Percentiles rank a stretch among this genome's conserved stretches.
phyloP scores from a whole-genome alignment of 2,888 invertebrate genomes.

The Stratiomys singularior region DNA sequence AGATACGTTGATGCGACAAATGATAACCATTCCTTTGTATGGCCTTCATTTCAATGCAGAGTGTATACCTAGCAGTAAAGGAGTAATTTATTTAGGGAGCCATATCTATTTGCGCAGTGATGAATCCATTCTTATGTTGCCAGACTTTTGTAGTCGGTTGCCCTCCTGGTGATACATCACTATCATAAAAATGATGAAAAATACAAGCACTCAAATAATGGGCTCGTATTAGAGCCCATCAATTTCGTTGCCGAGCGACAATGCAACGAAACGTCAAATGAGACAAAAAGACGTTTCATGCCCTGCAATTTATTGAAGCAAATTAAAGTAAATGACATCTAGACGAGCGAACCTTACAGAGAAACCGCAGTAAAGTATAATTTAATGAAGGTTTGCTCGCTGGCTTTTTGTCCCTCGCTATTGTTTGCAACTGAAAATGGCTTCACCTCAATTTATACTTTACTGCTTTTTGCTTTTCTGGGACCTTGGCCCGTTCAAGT shows the following conservation, averaged over 20 bases:
- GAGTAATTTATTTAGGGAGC: constrained; percentile 6
- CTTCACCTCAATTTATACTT: constrained; percentile 33
- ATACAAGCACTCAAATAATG: constrained; percentile 35
- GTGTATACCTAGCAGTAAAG: not conserved
- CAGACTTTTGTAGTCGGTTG: not conserved
- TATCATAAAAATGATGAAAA: constrained; percentile 40
- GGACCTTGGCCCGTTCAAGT: not conserved
- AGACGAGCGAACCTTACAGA: not conserved
- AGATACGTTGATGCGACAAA: no score
- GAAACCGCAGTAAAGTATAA: constrained; percentile 22
- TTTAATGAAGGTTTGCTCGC: constrained; percentile 13
- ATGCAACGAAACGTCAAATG: constrained; percentile 36
- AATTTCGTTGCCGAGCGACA: constrained; percentile 36
- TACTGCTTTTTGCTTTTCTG: not conserved
- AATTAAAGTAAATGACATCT: constrained; percentile 43
- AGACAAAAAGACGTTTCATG: constrained; percentile 39
- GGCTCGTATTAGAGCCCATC: constrained; percentile 44
- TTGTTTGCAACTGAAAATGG: not conserved
- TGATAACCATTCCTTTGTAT: no score
- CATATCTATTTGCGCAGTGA: not conserved
- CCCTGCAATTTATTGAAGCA: constrained; percentile 47
- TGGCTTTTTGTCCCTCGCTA: not conserved
- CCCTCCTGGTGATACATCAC: constrained; percentile 14
- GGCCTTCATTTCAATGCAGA: not conserved
- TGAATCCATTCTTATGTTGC: not conserved